Evolutionary conservation across 2,113 vertebrate species (phyloP).

Genomic region (sheep (Ovis aries)): DNA sequence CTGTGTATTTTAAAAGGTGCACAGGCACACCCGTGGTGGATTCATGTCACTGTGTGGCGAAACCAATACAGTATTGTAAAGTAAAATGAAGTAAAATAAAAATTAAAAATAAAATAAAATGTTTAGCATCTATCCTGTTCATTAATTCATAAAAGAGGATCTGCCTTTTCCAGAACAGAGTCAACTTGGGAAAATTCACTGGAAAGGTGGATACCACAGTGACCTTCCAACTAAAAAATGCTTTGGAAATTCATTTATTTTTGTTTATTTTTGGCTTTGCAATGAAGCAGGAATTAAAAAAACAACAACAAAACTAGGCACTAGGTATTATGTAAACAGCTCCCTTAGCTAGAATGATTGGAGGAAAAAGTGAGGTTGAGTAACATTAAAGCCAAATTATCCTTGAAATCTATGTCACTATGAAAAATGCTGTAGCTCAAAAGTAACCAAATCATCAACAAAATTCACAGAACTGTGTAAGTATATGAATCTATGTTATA

Average conservation of each 20-base stretch:
- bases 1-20: background rate
- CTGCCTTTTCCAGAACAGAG: background rate
- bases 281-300: slow-evolving; percentile 38
- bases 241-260: background rate
- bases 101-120: background rate
- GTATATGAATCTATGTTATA: slow-evolving; percentile 66
- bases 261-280: background rate
- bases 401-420: slow-evolving; percentile 62
- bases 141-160: slow-evolving; percentile 7
- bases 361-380: slow-evolving; percentile 43
- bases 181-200: background rate
- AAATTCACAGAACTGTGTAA: slow-evolving; percentile 68
- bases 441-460: slow-evolving; percentile 59
- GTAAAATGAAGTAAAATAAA: no score
- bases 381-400: slow-evolving; percentile 64
- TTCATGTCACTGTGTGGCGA: no score
- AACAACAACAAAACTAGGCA: background rate
- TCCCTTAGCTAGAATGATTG: slow-evolving; percentile 50
- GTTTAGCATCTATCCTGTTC: background rate
- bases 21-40: background rate
- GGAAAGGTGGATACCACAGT: background rate
- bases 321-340: slow-evolving; percentile 65
- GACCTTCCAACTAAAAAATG: background rate
- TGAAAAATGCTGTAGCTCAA: slow-evolving; percentile 67
- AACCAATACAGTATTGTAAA: no score